Conservation (phyloP, 92 coral and sea anemone species). For the Virgularia gustaviana region DNA sequence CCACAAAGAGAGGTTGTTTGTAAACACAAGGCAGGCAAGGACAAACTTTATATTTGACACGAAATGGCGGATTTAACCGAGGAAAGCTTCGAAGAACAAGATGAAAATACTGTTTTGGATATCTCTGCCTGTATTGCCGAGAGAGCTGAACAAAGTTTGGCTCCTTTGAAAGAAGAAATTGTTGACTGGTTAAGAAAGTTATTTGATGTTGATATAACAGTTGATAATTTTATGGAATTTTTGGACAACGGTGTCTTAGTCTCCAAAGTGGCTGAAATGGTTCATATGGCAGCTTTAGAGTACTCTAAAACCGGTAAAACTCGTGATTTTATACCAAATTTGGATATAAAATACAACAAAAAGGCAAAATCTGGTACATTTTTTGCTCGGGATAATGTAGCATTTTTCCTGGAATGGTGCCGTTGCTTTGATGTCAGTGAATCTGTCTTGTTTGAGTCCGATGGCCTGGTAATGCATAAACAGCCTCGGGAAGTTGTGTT, state of each 20-base stretch:
- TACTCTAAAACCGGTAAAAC: constrained; percentile 53
- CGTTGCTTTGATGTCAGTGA: constrained; percentile 80
- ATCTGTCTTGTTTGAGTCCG: constrained; percentile 91
- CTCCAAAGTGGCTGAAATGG: constrained; percentile 85
- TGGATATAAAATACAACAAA: constrained; percentile 67
- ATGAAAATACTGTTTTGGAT: constrained; percentile 36
- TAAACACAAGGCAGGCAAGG: too few relatives aligned
- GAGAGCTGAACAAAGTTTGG: constrained; percentile 68
- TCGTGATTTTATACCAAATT: constrained; percentile 56
- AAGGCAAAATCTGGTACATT: constrained; percentile 92
- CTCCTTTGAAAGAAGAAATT: constrained; percentile 87
- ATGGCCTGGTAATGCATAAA: constrained; percentile 89
- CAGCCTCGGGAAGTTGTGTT: constrained; percentile 86
- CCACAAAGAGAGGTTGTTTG: too few relatives aligned
- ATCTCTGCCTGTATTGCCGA: constrained; percentile 65
- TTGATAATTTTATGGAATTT: constrained; percentile 73
- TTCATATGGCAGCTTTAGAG: constrained; percentile 77
- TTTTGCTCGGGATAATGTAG: constrained; percentile 94
- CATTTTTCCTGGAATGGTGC: constrained; percentile 87
- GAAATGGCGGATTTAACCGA: background rate
- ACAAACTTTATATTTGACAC: too few relatives aligned
- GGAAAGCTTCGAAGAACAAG: background rate
- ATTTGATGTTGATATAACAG: constrained; percentile 70
- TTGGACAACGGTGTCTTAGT: constrained; percentile 88
- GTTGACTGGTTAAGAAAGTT: constrained; percentile 83